Base-by-base conservation (phyloP, 2,797 vertebrate genomes). In the Scyliorhinus canicula region DNA sequence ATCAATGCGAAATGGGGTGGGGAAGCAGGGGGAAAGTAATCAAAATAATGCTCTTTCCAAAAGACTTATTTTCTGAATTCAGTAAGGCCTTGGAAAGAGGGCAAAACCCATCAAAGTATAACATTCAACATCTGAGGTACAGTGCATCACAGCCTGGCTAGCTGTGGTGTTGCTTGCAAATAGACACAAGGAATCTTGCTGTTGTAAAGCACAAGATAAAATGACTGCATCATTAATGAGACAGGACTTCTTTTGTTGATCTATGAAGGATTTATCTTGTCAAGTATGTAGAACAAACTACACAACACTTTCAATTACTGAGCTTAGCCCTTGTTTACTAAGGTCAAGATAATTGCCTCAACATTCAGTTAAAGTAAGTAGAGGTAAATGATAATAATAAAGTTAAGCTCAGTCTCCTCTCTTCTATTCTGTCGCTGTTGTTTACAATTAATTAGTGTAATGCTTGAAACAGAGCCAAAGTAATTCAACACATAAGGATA, bases 351-450 rank as follows among this genome's bases (percentile, higher is more conserved):
- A 94, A 94, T 94, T 94, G 93, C 65, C 65, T 94, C 65, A 94
- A 74, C 24, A 16, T 94, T 94, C 67, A 8, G 93, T 74, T 94
- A 94, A 74, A 94, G 67, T 69, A 69, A 90, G 91, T 52, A 94
- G 63, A 94, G 63, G 93, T 94, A 94, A 94, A 94, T 60, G 93
- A 94, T 94, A 94, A 93, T 93, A 93, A 94, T 71, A 94, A 94
- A 94, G 93, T 94, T 74, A 94, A 94, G 93, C 93, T 94, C 93
- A 94, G 44, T 74, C 67, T 52, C 28, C 67, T 52, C 47, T 71
- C 67, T 94, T 74, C 67, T 94, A 71, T 94, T 94, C 67, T 94
- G 67, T 71, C 67, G 44, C 93, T 93, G 93, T 71, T 94, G 93
- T 71, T 94, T 71, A 94, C 93, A 71, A 94, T 94, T 94, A 94